Evolutionary conservation across 1,140 invertebrate species (phyloP), one percentile per base, ranked within the genome.

Genomic region (Rhynchophorus ferrugineus): DNA sequence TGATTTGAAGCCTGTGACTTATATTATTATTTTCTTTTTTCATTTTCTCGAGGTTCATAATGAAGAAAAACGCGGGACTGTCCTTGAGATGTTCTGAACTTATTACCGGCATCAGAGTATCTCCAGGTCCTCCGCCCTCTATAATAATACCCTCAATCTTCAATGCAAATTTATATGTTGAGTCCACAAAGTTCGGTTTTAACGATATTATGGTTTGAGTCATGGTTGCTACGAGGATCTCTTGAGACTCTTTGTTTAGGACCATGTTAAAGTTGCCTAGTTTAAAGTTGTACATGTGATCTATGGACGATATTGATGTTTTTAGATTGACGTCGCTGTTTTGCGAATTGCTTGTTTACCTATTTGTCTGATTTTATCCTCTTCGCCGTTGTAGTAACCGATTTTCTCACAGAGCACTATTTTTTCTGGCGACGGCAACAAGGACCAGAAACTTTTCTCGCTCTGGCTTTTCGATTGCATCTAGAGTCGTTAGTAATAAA

Each of bases 241-340:
- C 87, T 59, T 80, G 81, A 35, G 77, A 77, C 45, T 81, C 75
- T 58, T 82, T 85, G 45, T 84, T 72, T 34, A 90, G 66, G 33
- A 81, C 84, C 14, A 88, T 37, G 22, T 80, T 82, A 61, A 79
- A 82, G 64, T 87, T 87, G 14, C 84, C 84, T 24, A 91, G 64
- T 7, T 85, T 85, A 55, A 91, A 76, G 71, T 88, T 88, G 29
- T 87, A 74, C 69, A 88, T 89, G 59, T 88, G 85, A 60, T 85
- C 83, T 85, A 66, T 20, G 37, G 34, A 14, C 38, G n/a, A 50
- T 2, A 50, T 33, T 36, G 18, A 2, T 24, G 45, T 44, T 42
- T 44, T 44, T 55, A 17, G n/a, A n/a, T n/a, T n/a, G n/a, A n/a
- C n/a, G n/a, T n/a, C n/a, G n/a, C n/a, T n/a, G n/a, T n/a, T n/a